Base-by-base conservation (phyloP, 2,113 vertebrate species). In the Pipa parva region DNA sequence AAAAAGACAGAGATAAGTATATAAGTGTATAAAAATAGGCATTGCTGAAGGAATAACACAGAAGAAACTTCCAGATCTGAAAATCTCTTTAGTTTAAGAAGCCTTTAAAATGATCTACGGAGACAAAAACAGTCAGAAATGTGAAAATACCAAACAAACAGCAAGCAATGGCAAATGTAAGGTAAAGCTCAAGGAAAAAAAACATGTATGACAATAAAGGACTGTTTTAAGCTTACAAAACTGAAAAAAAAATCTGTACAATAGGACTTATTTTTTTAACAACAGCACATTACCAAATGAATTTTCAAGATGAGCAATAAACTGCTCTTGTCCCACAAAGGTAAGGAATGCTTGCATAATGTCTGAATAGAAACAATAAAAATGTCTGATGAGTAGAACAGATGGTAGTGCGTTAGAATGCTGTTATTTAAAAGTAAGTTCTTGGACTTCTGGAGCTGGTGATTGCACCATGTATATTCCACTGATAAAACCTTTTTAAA, bases 21-120 rank as follows among this genome's bases (percentile, higher is more conserved):
- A 70, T 70, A 70, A n/a, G n/a, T n/a, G n/a, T n/a, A n/a, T n/a
- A n/a, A n/a, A 52, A 69, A 70, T 46, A 48, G 66, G 48, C 66
- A 61, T 61, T 58, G n/a, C 56, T 37, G 33, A 51, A 61, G 58
- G 17, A 61, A 51, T 29, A 39, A 33, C 52, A 22, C 10, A 27
- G 42, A 29, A 56, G 18, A 39, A 54, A 69, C 65, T 52, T 60
- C 60, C 48, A 60, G 65, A 54, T 54, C 48, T 54, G 31, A 52
- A 28, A 70, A 58, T 49, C 31, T 70, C 66, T 61, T 48, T 45
- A 17, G 33, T 20, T 29, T 31, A 52, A 28, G 31, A 15, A 28
- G 48, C 54, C 33, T 61, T 70, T 54, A 61, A 52, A 70, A 70
- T 45, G 57, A 70, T 61, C 66, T 70, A 54, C 54, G 57, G 60